Conservation (phyloP, 2,797 vertebrate species). For the Alauda arvensis region DNA sequence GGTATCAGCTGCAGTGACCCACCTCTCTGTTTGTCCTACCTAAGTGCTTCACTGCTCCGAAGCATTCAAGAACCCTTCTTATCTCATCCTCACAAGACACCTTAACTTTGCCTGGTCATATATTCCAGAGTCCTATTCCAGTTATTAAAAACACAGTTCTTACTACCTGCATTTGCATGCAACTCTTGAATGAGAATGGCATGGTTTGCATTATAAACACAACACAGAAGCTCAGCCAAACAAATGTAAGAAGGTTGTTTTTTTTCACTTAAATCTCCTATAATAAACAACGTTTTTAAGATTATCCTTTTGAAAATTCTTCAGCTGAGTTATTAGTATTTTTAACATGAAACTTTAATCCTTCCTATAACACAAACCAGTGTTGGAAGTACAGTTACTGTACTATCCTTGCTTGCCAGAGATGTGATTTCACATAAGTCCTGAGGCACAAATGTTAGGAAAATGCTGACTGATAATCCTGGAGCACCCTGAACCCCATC, state of each 20-base stretch:
- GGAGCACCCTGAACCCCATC: background rate
- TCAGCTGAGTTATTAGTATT: background rate
- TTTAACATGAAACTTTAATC: background rate
- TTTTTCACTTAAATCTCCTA: background rate
- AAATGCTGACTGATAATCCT: background rate
- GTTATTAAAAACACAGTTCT: background rate
- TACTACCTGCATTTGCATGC: background rate
- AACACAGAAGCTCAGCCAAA: background rate
- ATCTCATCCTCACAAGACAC: background rate
- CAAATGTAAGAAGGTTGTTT: background rate
- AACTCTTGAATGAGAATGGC: background rate
- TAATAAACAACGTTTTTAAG: background rate
- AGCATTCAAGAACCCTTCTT: background rate
- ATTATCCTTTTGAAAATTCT: background rate
- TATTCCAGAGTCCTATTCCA: background rate
- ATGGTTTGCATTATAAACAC: background rate
- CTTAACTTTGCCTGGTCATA: background rate
- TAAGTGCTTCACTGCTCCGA: rapidly evolving
- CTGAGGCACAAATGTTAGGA: background rate
- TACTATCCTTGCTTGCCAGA: background rate
- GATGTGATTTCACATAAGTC: background rate
- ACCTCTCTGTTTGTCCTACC: background rate
- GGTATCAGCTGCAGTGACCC: background rate
- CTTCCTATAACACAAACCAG: background rate
- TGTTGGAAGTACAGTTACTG: background rate